Conservation (phyloP, 2,797 vertebrate genomes). For the Scyliorhinus canicula region DNA sequence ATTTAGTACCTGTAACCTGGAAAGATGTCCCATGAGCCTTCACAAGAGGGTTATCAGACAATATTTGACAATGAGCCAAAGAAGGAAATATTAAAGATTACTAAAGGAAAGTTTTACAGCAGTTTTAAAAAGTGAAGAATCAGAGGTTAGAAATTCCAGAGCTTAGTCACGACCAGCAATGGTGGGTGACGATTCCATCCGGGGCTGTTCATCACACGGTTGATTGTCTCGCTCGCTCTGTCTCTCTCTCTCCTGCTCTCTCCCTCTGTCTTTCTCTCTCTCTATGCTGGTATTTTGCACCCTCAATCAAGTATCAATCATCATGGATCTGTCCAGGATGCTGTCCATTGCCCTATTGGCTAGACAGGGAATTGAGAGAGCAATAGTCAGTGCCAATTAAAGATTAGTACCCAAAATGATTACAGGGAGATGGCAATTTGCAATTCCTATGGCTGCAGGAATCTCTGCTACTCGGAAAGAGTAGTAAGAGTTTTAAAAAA, state of each 20-base stretch:
- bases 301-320: neutral
- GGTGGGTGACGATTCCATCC: neutral
- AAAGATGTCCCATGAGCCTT: neutral
- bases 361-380: no score
- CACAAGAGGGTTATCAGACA: neutral
- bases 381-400: no score
- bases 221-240: neutral
- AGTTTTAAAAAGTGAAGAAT: neutral
- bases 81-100: neutral
- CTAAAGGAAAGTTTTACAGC: neutral
- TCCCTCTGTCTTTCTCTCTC: neutral
- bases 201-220: neutral
- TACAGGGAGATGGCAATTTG: no score
- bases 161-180: neutral
- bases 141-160: neutral
- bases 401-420: no score
- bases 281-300: neutral
- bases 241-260: neutral
- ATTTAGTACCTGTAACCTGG: neutral
- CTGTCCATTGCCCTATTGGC: no score
- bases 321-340: neutral
- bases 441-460: no score
- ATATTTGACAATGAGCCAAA: neutral
- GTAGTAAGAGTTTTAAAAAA: no score
- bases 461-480: no score